Base-by-base conservation (phyloP, 2,113 vertebrate species). In the Pseudorasbora parva region DNA sequence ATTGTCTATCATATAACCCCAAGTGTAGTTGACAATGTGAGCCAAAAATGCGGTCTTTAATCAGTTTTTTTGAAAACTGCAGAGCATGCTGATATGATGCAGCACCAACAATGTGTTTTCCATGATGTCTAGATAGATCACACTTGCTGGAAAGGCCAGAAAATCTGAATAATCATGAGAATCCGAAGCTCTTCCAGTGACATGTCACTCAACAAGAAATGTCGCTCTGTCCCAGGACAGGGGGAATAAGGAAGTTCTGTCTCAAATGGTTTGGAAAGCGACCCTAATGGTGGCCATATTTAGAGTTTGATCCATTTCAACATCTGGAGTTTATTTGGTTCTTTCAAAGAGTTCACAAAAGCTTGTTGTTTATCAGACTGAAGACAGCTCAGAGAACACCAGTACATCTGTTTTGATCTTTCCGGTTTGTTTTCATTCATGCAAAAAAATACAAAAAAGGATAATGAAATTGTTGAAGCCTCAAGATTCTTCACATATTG, bases 321-420 rank as follows among this genome's bases (percentile, higher is more conserved):
- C 76, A 78, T 78, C 76, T 78, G 76, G 76, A 78, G n/a, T 15
- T 62, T 14, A 25, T 78, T 77, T 57, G 17, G 21, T 59, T 41
- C 33, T 23, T 68, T 72, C 12, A 45, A 47, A 45, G n/a, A 25
- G 68, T 23, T 41, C 66, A n/a, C 66, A 69, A 69, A n/a, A 5
- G 17, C 66, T 69, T 45, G 10, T 45, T 71, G 68, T 72, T 72
- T 72, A 72, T 72, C 11, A 25, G 68, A 72, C 68, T 41, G 30
- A 33, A n/a, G 51, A 37, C 47, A 27, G 21, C 23, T 17, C 12
- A 14, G 49, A 37, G 49, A 33, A 76, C 17, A 59, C 12, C 12
- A 45, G 75, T 60, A 77, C 49, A 75, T 17, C 45, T 75, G 37
- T 7, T 37, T 37, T 6, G 1, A 7, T 37, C 37, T 15, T 43